Conservation (phyloP, 2,797 vertebrate species). For the Propithecus perrieri region DNA sequence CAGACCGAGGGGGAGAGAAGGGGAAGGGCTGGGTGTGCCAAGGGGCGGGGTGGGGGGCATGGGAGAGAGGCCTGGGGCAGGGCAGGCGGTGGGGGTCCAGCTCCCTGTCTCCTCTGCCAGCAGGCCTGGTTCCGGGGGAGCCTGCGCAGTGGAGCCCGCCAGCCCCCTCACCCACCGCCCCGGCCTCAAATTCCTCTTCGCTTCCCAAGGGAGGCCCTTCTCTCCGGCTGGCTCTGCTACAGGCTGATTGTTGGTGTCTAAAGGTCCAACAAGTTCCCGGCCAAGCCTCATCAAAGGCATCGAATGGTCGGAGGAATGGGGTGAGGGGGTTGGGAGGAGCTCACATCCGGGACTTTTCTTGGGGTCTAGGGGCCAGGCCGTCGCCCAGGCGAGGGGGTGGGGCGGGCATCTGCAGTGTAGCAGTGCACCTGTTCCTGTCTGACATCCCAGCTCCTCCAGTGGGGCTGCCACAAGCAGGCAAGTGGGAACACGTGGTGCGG, state of each 20-base stretch:
- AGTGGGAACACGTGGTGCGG: background rate
- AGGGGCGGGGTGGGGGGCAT: fast-evolving
- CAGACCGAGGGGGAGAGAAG: background rate
- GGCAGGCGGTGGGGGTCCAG: background rate
- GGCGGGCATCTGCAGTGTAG: fast-evolving
- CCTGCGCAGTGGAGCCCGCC: fast-evolving
- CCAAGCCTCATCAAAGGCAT: background rate
- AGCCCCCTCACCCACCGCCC: background rate
- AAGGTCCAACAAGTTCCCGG: background rate
- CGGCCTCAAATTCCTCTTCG: background rate
- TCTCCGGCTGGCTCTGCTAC: background rate
- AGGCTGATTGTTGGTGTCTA: background rate
- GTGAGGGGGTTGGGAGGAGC: too few species aligned
- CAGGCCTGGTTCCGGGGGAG: background rate
- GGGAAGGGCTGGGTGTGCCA: fast-evolving
- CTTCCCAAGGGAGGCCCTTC: background rate
- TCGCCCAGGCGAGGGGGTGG: background rate
- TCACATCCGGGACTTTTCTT: background rate
- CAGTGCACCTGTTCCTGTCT: slow-evolving; percentile 57
- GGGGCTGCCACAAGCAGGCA: background rate
- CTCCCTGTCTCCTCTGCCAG: background rate
- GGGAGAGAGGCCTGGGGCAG: background rate
- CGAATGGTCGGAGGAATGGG: background rate
- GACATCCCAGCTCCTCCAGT: background rate
- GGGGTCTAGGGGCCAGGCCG: background rate